Evolutionary conservation across 2,888 invertebrate genomes (phyloP).

Genomic region (Drosophila niveifrons): DNA sequence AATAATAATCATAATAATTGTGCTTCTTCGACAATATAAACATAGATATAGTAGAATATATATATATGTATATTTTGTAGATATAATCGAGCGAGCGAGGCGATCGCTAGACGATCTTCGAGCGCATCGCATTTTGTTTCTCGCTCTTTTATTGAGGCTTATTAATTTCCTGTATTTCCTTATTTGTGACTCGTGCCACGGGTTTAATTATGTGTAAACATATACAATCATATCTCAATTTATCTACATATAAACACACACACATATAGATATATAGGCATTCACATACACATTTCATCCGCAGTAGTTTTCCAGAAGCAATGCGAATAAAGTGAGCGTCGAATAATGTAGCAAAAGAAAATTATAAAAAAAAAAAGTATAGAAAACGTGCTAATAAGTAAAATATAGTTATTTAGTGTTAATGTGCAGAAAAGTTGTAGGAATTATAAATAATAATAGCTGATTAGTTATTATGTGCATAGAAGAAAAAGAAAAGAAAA

Average conservation of each 20-base stretch:
- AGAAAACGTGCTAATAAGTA: no score
- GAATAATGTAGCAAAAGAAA: neutral
- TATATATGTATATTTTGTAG: neutral
- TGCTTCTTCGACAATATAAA: slow-evolving; percentile 29
- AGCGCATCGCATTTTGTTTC: neutral
- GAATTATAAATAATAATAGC: no score
- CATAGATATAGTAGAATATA: slow-evolving; percentile 7
- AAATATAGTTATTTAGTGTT: no score
- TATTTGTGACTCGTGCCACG: slow-evolving; percentile 54
- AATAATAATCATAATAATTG: slow-evolving; percentile 58
- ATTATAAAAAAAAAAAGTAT: neutral
- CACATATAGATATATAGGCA: neutral
- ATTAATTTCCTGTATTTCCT: slow-evolving; percentile 70
- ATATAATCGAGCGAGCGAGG: neutral
- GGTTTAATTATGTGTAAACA: slow-evolving; percentile 63
- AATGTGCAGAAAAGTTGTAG: no score
- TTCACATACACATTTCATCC: no score
- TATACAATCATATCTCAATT: slow-evolving; percentile 16
- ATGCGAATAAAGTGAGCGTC: neutral
- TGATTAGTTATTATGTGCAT: no score
- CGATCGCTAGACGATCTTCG: no score
- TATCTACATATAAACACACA: neutral
- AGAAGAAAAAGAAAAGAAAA: no score
- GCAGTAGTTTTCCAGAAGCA: slow-evolving; percentile 1
- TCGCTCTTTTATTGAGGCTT: slow-evolving; percentile 22